Evolutionary conservation across 2,113 vertebrate species (phyloP).

Genomic region (Anoplopoma fimbria): DNA sequence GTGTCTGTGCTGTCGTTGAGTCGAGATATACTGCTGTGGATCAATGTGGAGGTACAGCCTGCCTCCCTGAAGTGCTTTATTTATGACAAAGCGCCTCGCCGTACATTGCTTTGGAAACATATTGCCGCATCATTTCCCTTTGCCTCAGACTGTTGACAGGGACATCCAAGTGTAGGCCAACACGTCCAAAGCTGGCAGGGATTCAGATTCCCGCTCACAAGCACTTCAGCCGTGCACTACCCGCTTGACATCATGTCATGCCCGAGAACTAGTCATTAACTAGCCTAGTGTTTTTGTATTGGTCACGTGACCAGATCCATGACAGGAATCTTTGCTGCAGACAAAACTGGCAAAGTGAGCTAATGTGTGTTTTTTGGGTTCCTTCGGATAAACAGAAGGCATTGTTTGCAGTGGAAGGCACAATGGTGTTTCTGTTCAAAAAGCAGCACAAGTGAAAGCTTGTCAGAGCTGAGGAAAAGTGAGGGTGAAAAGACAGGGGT

Average conservation of each 20-base stretch:
- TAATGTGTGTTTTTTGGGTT: constrained; percentile 73
- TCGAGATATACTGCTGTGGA: constrained; percentile 40
- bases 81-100: constrained; percentile 1
- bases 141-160: constrained; percentile 19
- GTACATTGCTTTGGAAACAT: constrained; percentile 2
- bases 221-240: not conserved
- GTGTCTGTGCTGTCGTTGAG: constrained; percentile 15
- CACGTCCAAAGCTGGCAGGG: not conserved
- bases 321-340: constrained; percentile 69
- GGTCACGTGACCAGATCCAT: constrained; percentile 61
- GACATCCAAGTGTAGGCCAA: constrained; percentile 1
- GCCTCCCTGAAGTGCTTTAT: constrained; percentile 22
- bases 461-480: constrained; percentile 67
- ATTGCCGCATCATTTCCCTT: not conserved
- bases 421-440: constrained; percentile 81
- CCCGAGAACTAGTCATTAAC: constrained; percentile 35
- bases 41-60: constrained; percentile 13
- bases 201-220: constrained; percentile 18
- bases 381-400: constrained; percentile 70
- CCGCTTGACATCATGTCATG: constrained; percentile 40
- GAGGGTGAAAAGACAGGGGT: constrained; percentile 50
- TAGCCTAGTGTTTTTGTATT: constrained; percentile 45
- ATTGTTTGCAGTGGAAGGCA: constrained; percentile 77
- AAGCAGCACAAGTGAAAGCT: constrained; percentile 70
- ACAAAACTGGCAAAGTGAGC: constrained; percentile 73